These are phyloP conservation scores for Gibbula magus DNA, from an alignment of 2,888 invertebrate species.

Conservation along the genomic window DNA sequence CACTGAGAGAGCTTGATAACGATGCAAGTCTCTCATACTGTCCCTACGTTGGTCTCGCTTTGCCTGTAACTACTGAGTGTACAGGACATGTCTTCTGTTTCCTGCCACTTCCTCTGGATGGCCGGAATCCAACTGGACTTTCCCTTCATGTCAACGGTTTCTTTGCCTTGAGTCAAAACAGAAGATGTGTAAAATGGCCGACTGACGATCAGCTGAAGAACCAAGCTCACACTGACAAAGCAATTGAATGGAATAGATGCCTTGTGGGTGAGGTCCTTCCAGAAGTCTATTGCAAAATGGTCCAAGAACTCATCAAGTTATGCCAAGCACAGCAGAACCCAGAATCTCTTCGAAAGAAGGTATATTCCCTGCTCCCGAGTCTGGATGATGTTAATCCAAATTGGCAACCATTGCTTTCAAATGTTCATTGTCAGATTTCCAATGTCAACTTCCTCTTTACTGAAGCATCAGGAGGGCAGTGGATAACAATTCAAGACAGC, in stretches of 20 bases:
- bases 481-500: not conserved
- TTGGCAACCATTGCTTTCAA: conserved; percentile 53
- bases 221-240: conserved; percentile 51
- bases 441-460: not conserved
- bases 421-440: conserved; percentile 51
- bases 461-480: not conserved
- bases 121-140: conserved; percentile 64
- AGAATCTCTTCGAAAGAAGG: conserved; percentile 14
- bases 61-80: conserved; percentile 38
- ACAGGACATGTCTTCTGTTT: conserved; percentile 70
- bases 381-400: conserved; percentile 28
- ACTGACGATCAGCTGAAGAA: conserved; percentile 48
- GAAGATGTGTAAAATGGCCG: conserved; percentile 70
- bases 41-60: conserved; percentile 60
- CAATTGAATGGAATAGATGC: conserved; percentile 66
- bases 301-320: conserved; percentile 40
- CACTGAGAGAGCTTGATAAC: conserved; percentile 31
- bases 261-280: conserved; percentile 63
- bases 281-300: conserved; percentile 47
- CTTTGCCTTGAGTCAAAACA: conserved; percentile 68
- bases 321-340: conserved; percentile 20
- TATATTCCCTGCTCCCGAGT: conserved; percentile 40
- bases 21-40: conserved; percentile 45
- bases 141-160: conserved; percentile 71
- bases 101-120: conserved; percentile 68